phyloP scores from a whole-genome alignment of 1,140 invertebrate genomes.

The Tetraneura akinire region DNA sequence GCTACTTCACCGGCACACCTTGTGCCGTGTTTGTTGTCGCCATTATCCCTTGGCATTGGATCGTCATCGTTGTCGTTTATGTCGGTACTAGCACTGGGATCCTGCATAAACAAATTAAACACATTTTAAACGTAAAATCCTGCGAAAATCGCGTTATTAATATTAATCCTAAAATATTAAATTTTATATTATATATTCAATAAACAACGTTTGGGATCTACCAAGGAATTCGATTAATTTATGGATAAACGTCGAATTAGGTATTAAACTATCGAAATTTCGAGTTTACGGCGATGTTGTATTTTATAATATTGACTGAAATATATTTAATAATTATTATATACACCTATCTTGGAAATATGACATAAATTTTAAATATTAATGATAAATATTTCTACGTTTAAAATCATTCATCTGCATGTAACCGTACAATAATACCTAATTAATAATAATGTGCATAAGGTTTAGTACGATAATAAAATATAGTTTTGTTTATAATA shows the following conservation, averaged over 20 bases:
- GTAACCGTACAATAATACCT: too few relatives aligned
- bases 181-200: neutral
- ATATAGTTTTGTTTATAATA: too few relatives aligned
- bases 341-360: too few relatives aligned
- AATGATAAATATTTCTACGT: too few relatives aligned
- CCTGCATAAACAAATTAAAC: slow-evolving; percentile 63
- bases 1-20: slow-evolving; percentile 92
- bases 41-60: slow-evolving; percentile 93
- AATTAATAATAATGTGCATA: too few relatives aligned
- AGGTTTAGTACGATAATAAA: too few relatives aligned
- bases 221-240: neutral
- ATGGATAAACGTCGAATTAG: neutral
- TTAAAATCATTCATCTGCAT: too few relatives aligned
- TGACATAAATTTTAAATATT: too few relatives aligned
- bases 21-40: slow-evolving; percentile 92
- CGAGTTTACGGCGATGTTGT: too few relatives aligned
- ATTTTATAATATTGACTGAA: too few relatives aligned
- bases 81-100: slow-evolving; percentile 91
- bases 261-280: neutral
- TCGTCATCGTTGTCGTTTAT: slow-evolving; percentile 96
- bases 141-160: neutral
- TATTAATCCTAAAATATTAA: neutral
- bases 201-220: neutral
- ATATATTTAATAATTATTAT: too few relatives aligned
- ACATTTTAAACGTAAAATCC: neutral